Evolutionary conservation across 2,797 vertebrate species (phyloP), one percentile per base, ranked within the genome.

Genomic region (Spondyliosoma cantharus): DNA sequence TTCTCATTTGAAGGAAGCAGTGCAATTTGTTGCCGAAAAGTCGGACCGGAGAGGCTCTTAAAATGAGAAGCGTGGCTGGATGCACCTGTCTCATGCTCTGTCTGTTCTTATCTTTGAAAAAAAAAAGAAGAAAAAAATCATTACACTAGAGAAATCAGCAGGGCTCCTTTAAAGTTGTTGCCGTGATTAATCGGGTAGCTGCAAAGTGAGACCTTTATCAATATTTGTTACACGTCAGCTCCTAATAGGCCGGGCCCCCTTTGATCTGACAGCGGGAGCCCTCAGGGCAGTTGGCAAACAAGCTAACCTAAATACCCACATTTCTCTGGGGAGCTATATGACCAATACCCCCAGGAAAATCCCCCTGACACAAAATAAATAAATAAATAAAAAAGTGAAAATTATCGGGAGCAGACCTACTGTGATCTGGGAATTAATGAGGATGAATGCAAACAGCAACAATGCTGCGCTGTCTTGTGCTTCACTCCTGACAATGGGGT

Each of bases 361-460:
- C 72, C 71, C 37, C 63, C 68, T 24, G 54, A 89, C 80, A 75
- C 29, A 37, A 11, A 11, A 37, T n/a, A 83, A 88, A 37, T 37
- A 37, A 37, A 37, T 37, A 37, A 32, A 32, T 32, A 85, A 57
- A 84, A 86, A 85, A 82, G 83, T 71, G 78, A 83, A 73, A 90
- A 90, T 91, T 88, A 90, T 93, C 79, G 76, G 89, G 64, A 87
- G 83, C 87, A 86, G 83, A 86, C 91, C 83, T 65, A 78, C 90
- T 94, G 89, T 87, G 90, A 92, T 94, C 90, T 86, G 71, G 85
- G 90, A 93, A 93, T 93, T 93, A 94, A 94, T 94, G 86, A 94
- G 93, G 83, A 92, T 93, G 90, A 94, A 93, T 89, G 87, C 75
- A 86, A 56, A 62, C 74, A 22, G 82, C 65, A 90, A 93, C 87